Evolutionary conservation across 2,888 invertebrate genomes (phyloP), one percentile per base, ranked within the genome.

Genomic region (Argyresthia albistria): DNA sequence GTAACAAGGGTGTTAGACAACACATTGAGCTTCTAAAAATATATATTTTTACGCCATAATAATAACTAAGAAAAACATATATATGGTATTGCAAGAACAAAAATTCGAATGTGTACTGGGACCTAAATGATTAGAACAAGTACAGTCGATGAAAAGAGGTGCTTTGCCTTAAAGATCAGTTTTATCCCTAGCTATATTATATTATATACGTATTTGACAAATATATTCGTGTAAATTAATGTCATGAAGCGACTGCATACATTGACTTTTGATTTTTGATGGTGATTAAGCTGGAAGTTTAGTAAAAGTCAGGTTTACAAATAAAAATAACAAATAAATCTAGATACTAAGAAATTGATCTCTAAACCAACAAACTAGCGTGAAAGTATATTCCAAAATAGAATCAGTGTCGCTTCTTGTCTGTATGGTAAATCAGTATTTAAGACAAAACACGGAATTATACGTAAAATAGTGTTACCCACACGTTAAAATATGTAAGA

Each of bases 381-480:
- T 84, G 66, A 76, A 80, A 71, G 63, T 79, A 73, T 79, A 80
- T 70, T 76, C 76, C 75, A 77, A 75, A 61, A 71, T 80, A 80
- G 77, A 66, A 73, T 84, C 82, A 73, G 80, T 84, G 86, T 86
- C 66, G 84, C 86, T 86, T 86, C 69, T 75, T 75, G 77, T 72
- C 67, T 68, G 70, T 75, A 60, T 65, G 69, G 64, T 68, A 67
- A 70, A 61, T 64, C 43, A 43, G 15, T 50, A 50, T 50, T 42
- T 50, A 50, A 42, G 42, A 16, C 7, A 36, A 35, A 48, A 77
- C 81, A 84, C 80, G 71, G 80, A 80, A 54, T 72, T 68, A 84
- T 84, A 86, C 86, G 84, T 86, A 84, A 83, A 68, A 77, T 81
- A 82, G 80, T 80, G 80, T 73, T 73, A 81, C 70, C 73, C 79